Evolutionary conservation across 2,113 vertebrate genomes (phyloP).

Genomic region (Tapirus terrestris): DNA sequence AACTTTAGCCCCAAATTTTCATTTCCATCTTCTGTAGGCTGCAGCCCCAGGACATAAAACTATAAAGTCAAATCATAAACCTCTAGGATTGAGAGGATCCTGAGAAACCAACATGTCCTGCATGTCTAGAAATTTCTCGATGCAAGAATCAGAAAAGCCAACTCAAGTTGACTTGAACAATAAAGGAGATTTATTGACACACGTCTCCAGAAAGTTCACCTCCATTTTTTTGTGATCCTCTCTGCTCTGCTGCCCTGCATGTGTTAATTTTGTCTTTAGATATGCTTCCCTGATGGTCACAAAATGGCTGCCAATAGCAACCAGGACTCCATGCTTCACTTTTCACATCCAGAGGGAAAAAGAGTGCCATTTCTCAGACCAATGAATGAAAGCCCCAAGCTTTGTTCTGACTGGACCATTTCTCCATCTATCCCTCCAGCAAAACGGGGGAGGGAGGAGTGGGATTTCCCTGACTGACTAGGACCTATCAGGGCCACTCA

Average conservation of each 20-base stretch:
- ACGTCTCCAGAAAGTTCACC: neutral
- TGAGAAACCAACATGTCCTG: neutral
- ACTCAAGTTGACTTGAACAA: neutral
- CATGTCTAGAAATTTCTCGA: neutral
- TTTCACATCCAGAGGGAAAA: neutral
- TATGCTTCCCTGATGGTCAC: neutral
- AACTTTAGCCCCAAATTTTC: neutral
- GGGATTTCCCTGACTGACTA: neutral
- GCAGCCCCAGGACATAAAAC: neutral
- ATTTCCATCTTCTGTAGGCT: neutral
- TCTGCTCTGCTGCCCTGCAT: neutral
- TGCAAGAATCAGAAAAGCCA: neutral
- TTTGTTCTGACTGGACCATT: neutral
- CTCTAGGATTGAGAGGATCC: conserved; percentile 5
- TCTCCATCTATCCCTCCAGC: neutral
- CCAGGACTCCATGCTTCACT: neutral
- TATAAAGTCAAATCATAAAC: neutral
- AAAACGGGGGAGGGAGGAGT: neutral
- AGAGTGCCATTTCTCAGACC: neutral
- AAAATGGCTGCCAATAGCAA: neutral
- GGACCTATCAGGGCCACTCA: neutral
- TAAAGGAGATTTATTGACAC: neutral
- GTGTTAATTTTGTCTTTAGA: neutral
- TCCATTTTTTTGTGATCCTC: neutral
- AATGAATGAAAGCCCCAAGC: neutral